phyloP scores from a whole-genome alignment of 2,888 invertebrate species.

The Baccha elongata region DNA sequence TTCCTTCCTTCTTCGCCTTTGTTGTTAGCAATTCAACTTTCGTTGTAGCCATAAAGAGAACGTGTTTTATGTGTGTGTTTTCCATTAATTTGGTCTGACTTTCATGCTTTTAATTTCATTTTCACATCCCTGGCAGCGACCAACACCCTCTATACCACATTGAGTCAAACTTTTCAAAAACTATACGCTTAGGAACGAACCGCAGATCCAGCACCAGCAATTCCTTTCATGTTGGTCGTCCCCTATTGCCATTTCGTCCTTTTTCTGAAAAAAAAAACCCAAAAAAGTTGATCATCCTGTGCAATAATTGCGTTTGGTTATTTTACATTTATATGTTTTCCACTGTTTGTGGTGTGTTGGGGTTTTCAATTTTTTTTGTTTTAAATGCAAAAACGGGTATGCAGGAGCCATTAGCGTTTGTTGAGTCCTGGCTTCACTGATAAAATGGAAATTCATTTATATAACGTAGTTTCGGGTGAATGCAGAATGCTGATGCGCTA shows the following conservation, averaged over 20 bases:
- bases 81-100: conserved; percentile 66
- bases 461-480: conserved; percentile 18
- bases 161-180: conserved; percentile 22
- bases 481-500: background rate
- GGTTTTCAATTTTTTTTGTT: background rate
- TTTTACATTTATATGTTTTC: conserved; percentile 22
- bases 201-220: conserved; percentile 25
- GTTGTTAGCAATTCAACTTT: conserved; percentile 20
- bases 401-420: conserved; percentile 57
- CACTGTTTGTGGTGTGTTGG: conserved; percentile 1
- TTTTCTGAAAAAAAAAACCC: conserved; percentile 29
- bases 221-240: conserved; percentile 14
- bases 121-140: conserved; percentile 1
- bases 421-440: conserved; percentile 17
- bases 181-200: conserved; percentile 49
- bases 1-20: conserved; percentile 42
- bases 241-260: conserved; percentile 18
- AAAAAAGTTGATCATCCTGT: conserved; percentile 60
- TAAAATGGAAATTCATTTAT: conserved; percentile 54
- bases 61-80: conserved; percentile 55
- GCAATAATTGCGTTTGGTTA: conserved; percentile 58
- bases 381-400: conserved; percentile 20
- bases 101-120: conserved; percentile 66
- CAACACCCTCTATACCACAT: background rate
- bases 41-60: conserved; percentile 46